A percentile compares a stretch with the other conserved stretches of the same genome.
These are phyloP conservation scores for Tetragonula carbonaria DNA, from an alignment of 2,888 invertebrate genomes.

Conservation along the genomic window DNA sequence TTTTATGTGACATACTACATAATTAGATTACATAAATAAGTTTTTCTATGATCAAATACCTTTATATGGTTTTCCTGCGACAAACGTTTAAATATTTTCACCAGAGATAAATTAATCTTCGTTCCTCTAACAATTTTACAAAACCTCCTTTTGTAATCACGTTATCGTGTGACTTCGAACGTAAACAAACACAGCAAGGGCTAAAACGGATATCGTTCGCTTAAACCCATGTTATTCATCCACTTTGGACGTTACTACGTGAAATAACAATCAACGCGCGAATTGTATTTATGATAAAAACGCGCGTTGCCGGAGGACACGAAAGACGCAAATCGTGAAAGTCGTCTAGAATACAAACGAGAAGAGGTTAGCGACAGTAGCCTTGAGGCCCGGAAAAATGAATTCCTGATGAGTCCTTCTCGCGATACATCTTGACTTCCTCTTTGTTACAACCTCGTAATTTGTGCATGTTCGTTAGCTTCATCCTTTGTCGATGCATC, in stretches of 20 bases:
- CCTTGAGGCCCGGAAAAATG: constrained; percentile 42
- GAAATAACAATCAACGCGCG: not conserved
- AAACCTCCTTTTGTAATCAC: constrained; percentile 2
- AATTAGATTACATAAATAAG: too few species aligned
- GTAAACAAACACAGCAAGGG: not conserved
- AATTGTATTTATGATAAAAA: not conserved
- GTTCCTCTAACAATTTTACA: not conserved
- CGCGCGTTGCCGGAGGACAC: not conserved
- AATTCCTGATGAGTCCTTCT: constrained; percentile 31
- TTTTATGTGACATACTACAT: too few species aligned
- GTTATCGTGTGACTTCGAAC: constrained; percentile 7
- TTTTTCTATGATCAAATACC: too few species aligned
- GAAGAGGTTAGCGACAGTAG: constrained; percentile 14
- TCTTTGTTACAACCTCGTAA: not conserved
- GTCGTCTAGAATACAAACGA: constrained; percentile 51
- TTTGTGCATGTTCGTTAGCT: not conserved
- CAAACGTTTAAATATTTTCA: too few species aligned
- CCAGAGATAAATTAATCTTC: too few species aligned
- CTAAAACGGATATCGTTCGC: too few species aligned
- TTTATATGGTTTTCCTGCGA: too few species aligned
- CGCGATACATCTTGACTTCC: constrained; percentile 1
- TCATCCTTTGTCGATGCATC: not conserved
- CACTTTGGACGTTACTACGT: too few species aligned
- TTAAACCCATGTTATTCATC: too few species aligned
- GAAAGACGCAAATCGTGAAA: constrained; percentile 23